phyloP scores from a whole-genome alignment of 2,113 vertebrate genomes.

The Epinephelus cyanopodus region DNA sequence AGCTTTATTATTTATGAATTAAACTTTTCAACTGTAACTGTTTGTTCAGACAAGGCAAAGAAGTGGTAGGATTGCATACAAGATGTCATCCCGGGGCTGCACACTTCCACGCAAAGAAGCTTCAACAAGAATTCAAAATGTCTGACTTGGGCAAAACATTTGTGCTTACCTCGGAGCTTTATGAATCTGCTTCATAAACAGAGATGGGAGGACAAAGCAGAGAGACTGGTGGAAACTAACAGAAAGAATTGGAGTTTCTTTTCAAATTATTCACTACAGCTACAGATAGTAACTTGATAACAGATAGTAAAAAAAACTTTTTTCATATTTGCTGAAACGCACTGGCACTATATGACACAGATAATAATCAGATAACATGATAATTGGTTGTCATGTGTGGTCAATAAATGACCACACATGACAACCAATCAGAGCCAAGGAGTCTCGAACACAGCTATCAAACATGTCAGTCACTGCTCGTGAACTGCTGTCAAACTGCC shows the following conservation, averaged over 20 bases:
- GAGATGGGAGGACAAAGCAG: neutral
- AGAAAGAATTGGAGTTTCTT: neutral
- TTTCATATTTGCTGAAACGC: too few species aligned
- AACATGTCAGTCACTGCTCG: too few species aligned
- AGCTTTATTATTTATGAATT: constrained; percentile 14
- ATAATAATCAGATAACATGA: too few species aligned
- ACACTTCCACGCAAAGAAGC: neutral
- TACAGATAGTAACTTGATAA: too few species aligned
- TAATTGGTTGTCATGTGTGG: too few species aligned
- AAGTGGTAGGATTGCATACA: accelerated
- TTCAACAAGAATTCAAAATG: neutral
- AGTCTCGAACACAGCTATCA: too few species aligned
- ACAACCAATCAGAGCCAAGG: too few species aligned
- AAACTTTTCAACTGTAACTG: neutral
- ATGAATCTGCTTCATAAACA: neutral
- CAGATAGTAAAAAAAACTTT: too few species aligned
- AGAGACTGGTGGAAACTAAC: neutral
- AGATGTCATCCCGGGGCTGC: neutral
- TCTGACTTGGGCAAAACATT: neutral
- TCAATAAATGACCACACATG: too few species aligned
- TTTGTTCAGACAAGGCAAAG: neutral
- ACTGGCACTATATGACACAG: too few species aligned
- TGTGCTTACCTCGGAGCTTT: neutral
- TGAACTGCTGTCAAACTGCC: too few species aligned
- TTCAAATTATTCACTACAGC: neutral